Percentiles rank a stretch among this genome's conserved stretches.
phyloP scores from a whole-genome alignment of 2,888 invertebrate species.

The Antheraea yamamai region DNA sequence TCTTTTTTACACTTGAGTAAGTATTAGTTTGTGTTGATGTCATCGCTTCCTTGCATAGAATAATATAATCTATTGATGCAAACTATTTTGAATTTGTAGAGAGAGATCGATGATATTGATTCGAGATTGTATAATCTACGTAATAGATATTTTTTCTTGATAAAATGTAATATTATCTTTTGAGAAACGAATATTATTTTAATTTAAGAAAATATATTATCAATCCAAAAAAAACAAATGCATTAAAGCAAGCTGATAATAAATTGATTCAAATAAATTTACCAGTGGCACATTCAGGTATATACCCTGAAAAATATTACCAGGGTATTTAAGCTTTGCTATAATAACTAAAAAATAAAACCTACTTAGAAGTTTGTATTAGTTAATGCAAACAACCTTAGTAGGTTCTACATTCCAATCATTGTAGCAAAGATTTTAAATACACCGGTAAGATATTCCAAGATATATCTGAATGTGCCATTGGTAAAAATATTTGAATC shows the following conservation, averaged over 20 bases:
- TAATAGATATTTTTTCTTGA: not conserved
- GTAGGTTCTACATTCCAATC: not conserved
- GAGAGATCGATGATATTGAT: not conserved
- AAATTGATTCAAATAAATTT: not conserved
- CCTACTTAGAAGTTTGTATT: not conserved
- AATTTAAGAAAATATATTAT: not conserved
- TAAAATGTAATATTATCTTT: not conserved
- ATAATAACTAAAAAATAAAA: not conserved
- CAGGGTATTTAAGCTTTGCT: not conserved
- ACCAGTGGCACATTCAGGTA: not conserved
- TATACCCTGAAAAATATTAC: not conserved
- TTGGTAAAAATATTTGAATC: not conserved
- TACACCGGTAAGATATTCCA: no score
- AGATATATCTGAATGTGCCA: not conserved
- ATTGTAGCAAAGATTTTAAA: not conserved
- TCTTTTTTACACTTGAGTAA: not conserved
- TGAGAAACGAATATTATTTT: not conserved
- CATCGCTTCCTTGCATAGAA: not conserved
- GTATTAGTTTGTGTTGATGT: not conserved
- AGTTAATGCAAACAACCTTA: not conserved
- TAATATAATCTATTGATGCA: not conserved
- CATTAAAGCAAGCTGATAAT: not conserved
- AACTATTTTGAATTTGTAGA: not conserved
- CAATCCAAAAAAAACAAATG: not conserved
- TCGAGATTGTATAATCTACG: not conserved